These are phyloP conservation scores for Bucorvus abyssinicus DNA, from an alignment of 2,797 vertebrate genomes.

Conservation along the genomic window DNA sequence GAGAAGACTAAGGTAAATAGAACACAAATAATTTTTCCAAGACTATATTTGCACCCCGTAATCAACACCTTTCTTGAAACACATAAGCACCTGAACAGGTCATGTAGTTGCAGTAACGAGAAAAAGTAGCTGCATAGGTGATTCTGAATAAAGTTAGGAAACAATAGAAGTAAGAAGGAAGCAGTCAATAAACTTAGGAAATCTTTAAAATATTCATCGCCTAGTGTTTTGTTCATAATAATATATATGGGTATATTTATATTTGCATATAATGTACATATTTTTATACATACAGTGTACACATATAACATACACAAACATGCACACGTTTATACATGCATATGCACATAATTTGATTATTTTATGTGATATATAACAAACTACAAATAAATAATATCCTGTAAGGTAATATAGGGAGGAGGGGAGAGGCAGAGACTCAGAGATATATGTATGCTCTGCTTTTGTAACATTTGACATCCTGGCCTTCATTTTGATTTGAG, in stretches of 20 bases:
- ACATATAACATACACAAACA: background rate
- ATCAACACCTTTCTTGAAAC: background rate
- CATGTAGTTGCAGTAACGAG: background rate
- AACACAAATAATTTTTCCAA: background rate
- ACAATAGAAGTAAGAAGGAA: background rate
- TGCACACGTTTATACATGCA: background rate
- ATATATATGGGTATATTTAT: background rate
- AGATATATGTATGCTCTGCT: no score
- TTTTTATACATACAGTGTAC: background rate
- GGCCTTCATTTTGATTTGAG: background rate
- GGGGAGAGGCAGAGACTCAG: accelerated
- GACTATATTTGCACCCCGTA: background rate
- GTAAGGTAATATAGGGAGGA: accelerated
- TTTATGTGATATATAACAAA: background rate
- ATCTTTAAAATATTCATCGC: background rate
- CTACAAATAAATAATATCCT: background rate
- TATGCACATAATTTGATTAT: background rate
- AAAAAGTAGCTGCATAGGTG: background rate
- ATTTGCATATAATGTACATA: background rate
- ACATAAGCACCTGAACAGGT: background rate
- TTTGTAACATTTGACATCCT: background rate
- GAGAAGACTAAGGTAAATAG: background rate
- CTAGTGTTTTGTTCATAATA: background rate
- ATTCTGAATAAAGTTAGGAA: background rate
- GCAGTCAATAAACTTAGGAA: background rate